Percentiles rank a stretch among this genome's conserved stretches.
Evolutionary conservation across 2,797 vertebrate genomes (phyloP).

Genomic region (Petrocephalus schoutedeni): DNA sequence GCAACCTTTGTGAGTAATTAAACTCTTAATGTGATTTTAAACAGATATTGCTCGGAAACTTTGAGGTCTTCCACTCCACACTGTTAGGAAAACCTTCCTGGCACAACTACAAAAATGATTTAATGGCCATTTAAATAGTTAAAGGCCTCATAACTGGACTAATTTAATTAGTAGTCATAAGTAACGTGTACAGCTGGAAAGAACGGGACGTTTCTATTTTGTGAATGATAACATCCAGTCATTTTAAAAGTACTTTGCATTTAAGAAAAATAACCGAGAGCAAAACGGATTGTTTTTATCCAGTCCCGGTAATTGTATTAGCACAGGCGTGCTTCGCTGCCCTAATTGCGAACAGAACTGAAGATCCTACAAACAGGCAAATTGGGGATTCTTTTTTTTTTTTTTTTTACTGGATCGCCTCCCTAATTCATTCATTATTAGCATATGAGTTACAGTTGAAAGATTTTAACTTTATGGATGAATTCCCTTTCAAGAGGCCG

Average conservation of each 20-base stretch:
- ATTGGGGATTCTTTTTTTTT: neutral
- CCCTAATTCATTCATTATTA: slow-evolving; percentile 29
- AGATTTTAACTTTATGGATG: slow-evolving; percentile 40
- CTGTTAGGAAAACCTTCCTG: neutral
- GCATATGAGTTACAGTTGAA: slow-evolving; percentile 31
- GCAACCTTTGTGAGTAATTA: neutral
- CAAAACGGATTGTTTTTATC: slow-evolving; percentile 24
- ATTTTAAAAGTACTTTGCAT: neutral
- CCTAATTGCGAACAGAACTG: slow-evolving; percentile 22
- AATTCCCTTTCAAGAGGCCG: slow-evolving; percentile 46
- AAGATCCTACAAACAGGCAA: slow-evolving; percentile 15
- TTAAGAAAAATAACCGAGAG: neutral
- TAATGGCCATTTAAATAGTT: slow-evolving; percentile 40
- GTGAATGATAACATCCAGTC: neutral
- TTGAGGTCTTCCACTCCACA: neutral
- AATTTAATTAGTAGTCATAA: slow-evolving; percentile 39
- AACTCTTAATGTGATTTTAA: neutral
- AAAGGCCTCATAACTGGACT: slow-evolving; percentile 37
- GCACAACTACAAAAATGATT: slow-evolving; percentile 14
- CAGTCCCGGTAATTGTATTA: slow-evolving; percentile 23
- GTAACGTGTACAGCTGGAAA: slow-evolving; percentile 25
- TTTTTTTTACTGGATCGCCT: neutral
- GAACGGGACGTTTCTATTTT: neutral
- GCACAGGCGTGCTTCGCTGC: slow-evolving; percentile 24
- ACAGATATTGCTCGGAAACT: neutral